A percentile compares a stretch with the other conserved stretches of the same genome.
These are phyloP conservation scores for Nephrotoma flavescens DNA, from an alignment of 2,888 invertebrate genomes.

Conservation along the genomic window DNA sequence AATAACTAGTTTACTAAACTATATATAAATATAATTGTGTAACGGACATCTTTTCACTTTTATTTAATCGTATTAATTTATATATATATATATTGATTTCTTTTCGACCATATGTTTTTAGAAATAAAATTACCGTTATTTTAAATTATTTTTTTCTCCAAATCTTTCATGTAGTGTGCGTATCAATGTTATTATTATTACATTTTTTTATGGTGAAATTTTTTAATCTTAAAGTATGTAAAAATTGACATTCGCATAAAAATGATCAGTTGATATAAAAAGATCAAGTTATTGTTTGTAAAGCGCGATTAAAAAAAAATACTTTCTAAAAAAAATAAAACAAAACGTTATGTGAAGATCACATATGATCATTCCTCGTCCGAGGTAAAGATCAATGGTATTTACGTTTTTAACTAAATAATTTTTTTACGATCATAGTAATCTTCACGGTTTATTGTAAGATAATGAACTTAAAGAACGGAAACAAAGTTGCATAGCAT, in stretches of 20 bases:
- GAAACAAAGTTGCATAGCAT: background rate
- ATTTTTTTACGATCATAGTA: background rate
- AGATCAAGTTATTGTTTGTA: background rate
- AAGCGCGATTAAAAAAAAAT: background rate
- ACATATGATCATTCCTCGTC: background rate
- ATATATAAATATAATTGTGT: background rate
- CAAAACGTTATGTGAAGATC: background rate
- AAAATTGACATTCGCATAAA: background rate
- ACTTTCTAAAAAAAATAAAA: background rate
- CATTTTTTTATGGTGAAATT: background rate
- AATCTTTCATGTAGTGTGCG: background rate
- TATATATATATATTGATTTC: background rate
- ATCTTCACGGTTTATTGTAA: background rate
- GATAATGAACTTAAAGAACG: background rate
- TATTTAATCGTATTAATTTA: background rate
- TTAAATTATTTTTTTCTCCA: background rate
- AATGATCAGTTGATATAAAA: background rate
- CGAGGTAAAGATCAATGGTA: background rate
- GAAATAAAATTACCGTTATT: background rate
- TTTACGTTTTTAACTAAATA: background rate
- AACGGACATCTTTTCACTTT: background rate
- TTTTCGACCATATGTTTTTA: background rate
- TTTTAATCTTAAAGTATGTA: background rate
- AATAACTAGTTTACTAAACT: background rate
- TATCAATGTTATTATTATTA: background rate